These are phyloP conservation scores for Tanytarsus gracilentus DNA, from an alignment of 2,888 invertebrate species.

Conservation along the genomic window DNA sequence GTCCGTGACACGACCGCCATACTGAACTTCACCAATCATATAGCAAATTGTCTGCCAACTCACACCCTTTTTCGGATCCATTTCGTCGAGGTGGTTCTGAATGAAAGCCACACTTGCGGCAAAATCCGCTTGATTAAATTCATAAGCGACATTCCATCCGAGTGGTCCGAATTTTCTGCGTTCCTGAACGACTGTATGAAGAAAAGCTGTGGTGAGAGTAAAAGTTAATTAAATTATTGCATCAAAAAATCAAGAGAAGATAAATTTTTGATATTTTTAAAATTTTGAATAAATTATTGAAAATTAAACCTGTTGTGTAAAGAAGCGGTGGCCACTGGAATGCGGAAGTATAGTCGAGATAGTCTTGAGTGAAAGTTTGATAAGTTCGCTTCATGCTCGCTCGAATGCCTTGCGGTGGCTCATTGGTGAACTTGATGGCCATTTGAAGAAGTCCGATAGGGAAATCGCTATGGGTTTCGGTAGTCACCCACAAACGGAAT, in stretches of 20 bases:
- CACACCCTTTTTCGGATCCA: slow-evolving; percentile 93
- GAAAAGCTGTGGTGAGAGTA: slow-evolving; percentile 88
- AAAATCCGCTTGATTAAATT: slow-evolving; percentile 90
- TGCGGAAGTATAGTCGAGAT: slow-evolving; percentile 82
- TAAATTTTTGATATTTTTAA: no score
- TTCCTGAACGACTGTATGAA: slow-evolving; percentile 93
- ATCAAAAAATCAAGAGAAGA: no score
- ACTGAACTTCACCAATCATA: slow-evolving; percentile 88
- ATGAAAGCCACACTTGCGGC: slow-evolving; percentile 92
- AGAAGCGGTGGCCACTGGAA: slow-evolving; percentile 89
- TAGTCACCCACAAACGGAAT: slow-evolving; percentile 90
- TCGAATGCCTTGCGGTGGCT: slow-evolving; percentile 90
- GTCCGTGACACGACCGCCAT: slow-evolving; percentile 89
- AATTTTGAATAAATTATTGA: no score
- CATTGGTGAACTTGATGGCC: slow-evolving; percentile 95
- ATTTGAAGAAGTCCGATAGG: slow-evolving; percentile 82
- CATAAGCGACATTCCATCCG: slow-evolving; percentile 95
- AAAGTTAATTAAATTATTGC: no score
- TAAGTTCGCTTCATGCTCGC: slow-evolving; percentile 93
- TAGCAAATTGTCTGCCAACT: slow-evolving; percentile 97
- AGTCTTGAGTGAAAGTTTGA: slow-evolving; percentile 77
- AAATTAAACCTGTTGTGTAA: no score
- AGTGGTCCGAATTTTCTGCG: slow-evolving; percentile 91
- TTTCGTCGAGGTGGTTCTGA: slow-evolving; percentile 93
- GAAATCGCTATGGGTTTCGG: slow-evolving; percentile 87